Evolutionary conservation across 2,888 invertebrate genomes (phyloP), one percentile per base, ranked within the genome.

Genomic region (Papilio protenor): DNA sequence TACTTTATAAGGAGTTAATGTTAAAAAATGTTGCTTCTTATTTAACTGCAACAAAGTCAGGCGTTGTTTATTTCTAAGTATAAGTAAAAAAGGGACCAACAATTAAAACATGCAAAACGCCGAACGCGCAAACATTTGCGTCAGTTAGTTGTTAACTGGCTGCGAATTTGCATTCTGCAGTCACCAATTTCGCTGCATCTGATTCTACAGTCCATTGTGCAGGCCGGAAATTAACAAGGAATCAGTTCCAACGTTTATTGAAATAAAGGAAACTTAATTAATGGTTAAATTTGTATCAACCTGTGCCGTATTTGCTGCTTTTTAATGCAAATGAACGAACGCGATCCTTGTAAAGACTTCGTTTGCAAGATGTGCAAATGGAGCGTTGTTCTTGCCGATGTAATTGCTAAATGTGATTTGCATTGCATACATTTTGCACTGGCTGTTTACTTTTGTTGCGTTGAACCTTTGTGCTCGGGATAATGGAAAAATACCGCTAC

Each of bases 161-260:
- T 59, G 57, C 57, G 23, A 59, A 59, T 59, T 59, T 59, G 57
- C 57, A 59, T 59, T 59, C 84, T 84, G 82, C 85, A 84, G 83
- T 81, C 84, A 84, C 79, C 82, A 83, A 83, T 84, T 83, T 82
- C 80, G 82, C 80, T 83, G 89, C 87, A 87, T 86, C 88, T 87
- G 90, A 89, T 87, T 87, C 84, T 83, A 86, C 89, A 87, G 86
- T 88, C 86, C 87, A 86, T 87, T 88, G 87, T 82, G 82, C 83
- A 86, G 84, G 83, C 85, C 81, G 86, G 88, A 91, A 93, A 94
- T 93, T 93, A 94, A 90, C 90, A 91, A 91, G 87, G 86, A 91
- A 89, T 89, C 90, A 86, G 84, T 88, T 84, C 84, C 86, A 86
- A 88, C 86, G 85, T 90, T 91, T 90, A 92, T 92, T 92, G 90